phyloP scores from a whole-genome alignment of 2,888 invertebrate genomes.

The Polymixis lichenea region DNA sequence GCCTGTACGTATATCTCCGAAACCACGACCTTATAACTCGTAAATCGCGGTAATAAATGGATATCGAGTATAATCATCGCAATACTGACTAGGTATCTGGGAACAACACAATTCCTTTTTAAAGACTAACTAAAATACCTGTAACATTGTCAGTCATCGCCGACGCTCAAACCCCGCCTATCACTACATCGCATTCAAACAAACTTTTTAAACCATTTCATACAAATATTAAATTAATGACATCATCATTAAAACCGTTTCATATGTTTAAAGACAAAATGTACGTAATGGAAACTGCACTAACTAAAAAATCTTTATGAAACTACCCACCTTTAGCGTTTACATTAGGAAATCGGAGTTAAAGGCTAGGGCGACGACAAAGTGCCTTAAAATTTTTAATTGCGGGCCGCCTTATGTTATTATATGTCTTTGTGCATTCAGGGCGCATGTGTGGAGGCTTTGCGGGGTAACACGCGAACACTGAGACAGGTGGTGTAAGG shows the following conservation, averaged over 20 bases:
- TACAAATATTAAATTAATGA: slow-evolving; percentile 62
- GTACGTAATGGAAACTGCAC: slow-evolving; percentile 54
- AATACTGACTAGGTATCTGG: background rate
- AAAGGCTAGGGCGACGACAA: slow-evolving; percentile 82
- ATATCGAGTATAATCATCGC: background rate
- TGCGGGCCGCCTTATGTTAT: slow-evolving; percentile 88
- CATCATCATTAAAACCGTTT: slow-evolving; percentile 67
- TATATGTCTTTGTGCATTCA: slow-evolving; percentile 89
- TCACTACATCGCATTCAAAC: slow-evolving; percentile 20
- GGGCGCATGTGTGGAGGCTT: slow-evolving; percentile 82
- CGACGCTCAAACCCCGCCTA: slow-evolving; percentile 9
- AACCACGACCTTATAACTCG: too few relatives aligned
- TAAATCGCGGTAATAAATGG: too few relatives aligned
- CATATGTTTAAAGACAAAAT: slow-evolving; percentile 65
- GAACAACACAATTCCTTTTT: background rate
- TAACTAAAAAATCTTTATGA: slow-evolving; percentile 69
- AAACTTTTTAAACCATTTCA: slow-evolving; percentile 41
- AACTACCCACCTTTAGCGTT: slow-evolving; percentile 71
- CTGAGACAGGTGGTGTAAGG: slow-evolving; percentile 53
- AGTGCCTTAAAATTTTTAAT: slow-evolving; percentile 91
- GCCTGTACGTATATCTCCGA: too few relatives aligned
- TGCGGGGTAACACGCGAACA: slow-evolving; percentile 77
- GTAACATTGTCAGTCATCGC: background rate
- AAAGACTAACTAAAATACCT: too few relatives aligned
- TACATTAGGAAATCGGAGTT: slow-evolving; percentile 75